Base-by-base conservation (phyloP, 2,797 vertebrate genomes). In the Chelon labrosus region DNA sequence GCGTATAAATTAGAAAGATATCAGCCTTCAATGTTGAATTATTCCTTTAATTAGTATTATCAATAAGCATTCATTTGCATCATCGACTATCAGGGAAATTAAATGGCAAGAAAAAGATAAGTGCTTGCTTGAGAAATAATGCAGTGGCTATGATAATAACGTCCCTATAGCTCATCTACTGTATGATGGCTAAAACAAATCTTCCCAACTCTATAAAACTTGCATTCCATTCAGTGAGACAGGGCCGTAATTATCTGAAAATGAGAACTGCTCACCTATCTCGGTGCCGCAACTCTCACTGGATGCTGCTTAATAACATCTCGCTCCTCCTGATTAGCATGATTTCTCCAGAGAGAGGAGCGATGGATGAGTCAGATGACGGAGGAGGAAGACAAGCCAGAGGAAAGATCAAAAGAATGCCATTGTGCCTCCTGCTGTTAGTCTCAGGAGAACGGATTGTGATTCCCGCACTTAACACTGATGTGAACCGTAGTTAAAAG, bases 401-500 rank as follows among this genome's bases (percentile, higher is more conserved):
- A 68, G 38, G 52, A 79, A 25, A 82, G 79, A 83, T 79, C 68
- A 81, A 85, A 83, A 82, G 69, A 49, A 77, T 27, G 54, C 52
- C 63, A 55, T 73, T 79, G 60, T 82, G 47, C 56, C 75, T 68
- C 76, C 47, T 65, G 63, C 65, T 76, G 47, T 83, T 80, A 68
- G 70, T 77, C 72, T 70, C 75, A 39, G 55, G 57, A 82, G 77
- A 71, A 81, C 56, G 50, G 52, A 73, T 83, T 82, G 65, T 55
- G 54, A 83, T 84, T 86, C 80, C 60, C 79, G 85, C 80, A 82
- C 77, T 79, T 83, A 77, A 83, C 80, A 71, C 49, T 1, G 41
- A 74, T 91, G 88, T 90, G 79, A 92, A 90, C 56, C 27, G 7
- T 44, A 71, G 64, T 85, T 84, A 70, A 81, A 85, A 84, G 59